These are phyloP conservation scores for Yponomeuta evonymella DNA, from an alignment of 2,888 invertebrate genomes.

Conservation along the genomic window DNA sequence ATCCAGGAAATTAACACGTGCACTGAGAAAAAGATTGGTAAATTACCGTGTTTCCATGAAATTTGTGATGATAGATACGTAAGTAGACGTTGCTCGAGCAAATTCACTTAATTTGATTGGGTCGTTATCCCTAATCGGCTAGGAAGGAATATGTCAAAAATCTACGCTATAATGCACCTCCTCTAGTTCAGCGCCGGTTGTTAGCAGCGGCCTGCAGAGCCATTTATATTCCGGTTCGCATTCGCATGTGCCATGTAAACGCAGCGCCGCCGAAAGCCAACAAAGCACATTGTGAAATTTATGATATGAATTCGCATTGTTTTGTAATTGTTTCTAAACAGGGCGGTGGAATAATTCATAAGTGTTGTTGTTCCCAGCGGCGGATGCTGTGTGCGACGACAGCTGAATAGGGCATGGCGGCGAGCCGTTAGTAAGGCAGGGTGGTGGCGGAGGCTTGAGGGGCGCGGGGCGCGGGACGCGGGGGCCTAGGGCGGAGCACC, in stretches of 20 bases:
- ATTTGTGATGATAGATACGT: not conserved
- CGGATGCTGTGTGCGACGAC: conserved; percentile 57
- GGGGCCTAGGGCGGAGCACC: conserved; percentile 68
- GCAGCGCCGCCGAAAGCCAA: conserved; percentile 36
- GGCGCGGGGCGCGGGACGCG: conserved; percentile 30
- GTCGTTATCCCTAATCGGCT: not conserved
- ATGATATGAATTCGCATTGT: conserved; percentile 65
- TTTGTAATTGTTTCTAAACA: conserved; percentile 69
- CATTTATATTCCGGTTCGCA: conserved; percentile 15
- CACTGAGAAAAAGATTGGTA: conserved; percentile 25
- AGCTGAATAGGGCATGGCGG: conserved; percentile 71
- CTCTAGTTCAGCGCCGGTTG: not conserved
- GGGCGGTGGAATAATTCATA: conserved; percentile 69
- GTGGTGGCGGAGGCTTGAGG: conserved; percentile 30
- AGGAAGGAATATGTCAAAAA: not conserved
- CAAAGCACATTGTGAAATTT: conserved; percentile 61
- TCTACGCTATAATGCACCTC: not conserved
- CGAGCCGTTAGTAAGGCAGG: conserved; percentile 49
- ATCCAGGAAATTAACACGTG: conserved; percentile 55
- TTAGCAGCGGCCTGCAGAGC: conserved; percentile 4
- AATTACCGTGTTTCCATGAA: conserved; percentile 13
- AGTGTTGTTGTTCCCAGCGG: conserved; percentile 60
- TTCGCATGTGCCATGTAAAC: conserved; percentile 14
- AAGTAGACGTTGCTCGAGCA: not conserved
- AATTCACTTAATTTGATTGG: not conserved